Conservation (phyloP, 2,113 vertebrate genomes). For the Triplophysa siluroides region DNA sequence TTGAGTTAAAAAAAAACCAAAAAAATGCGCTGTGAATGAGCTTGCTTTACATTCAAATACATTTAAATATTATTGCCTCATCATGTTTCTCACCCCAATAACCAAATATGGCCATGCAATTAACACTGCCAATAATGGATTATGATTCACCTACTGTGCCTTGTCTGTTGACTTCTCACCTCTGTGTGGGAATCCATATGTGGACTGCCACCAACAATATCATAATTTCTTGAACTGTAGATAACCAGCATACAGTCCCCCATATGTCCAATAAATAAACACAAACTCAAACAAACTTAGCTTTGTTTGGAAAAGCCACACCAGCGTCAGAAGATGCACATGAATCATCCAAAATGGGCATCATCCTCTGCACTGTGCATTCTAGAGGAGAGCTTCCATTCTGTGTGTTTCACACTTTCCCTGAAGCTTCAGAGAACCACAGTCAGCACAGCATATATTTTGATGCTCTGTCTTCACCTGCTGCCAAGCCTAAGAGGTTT, state of each 20-base stretch:
- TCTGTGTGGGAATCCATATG: slow-evolving; percentile 4
- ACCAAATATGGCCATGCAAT: slow-evolving; percentile 18
- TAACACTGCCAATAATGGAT: slow-evolving; percentile 14
- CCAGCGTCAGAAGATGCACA: background rate
- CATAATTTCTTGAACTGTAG: background rate
- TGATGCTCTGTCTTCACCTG: too few species aligned
- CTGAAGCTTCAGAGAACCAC: background rate
- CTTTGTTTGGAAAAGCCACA: background rate
- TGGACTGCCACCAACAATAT: background rate
- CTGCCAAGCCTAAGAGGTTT: too few species aligned
- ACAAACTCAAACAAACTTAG: background rate
- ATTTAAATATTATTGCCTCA: background rate
- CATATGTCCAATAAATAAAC: background rate
- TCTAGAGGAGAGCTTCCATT: background rate
- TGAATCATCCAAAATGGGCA: background rate
- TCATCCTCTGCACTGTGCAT: background rate
- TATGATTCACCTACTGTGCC: slow-evolving; percentile 12
- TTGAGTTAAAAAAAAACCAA: too few species aligned
- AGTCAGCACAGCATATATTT: background rate
- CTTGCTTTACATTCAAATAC: too few species aligned
- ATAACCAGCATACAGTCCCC: background rate
- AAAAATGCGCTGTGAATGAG: too few species aligned
- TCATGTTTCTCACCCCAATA: background rate
- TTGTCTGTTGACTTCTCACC: slow-evolving; percentile 9
- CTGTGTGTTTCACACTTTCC: background rate